Conservation (phyloP, 2,888 invertebrate species). For the Agonopterix subpropinquella region DNA sequence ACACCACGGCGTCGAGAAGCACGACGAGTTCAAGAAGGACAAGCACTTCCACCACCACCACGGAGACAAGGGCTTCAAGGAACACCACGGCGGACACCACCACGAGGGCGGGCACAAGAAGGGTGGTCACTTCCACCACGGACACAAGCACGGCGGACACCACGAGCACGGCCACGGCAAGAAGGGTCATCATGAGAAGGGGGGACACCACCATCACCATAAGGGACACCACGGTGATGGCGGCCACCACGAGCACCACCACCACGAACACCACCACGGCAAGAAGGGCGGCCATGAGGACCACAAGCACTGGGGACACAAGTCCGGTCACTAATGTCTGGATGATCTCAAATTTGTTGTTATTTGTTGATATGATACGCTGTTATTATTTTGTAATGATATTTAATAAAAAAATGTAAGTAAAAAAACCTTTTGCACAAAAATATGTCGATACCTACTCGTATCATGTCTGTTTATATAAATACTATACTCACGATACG, state of each 20-base stretch:
- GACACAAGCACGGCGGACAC: constrained; percentile 84
- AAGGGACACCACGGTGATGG: constrained; percentile 86
- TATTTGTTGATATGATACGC: constrained; percentile 45
- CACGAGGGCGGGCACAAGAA: constrained; percentile 86
- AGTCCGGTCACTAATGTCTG: constrained; percentile 59
- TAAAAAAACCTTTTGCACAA: constrained; percentile 6
- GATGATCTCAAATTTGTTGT: constrained; percentile 27
- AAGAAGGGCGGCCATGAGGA: constrained; percentile 88
- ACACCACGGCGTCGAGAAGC: constrained; percentile 87
- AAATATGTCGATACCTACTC: no score
- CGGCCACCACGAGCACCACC: constrained; percentile 85
- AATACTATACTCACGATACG: no score
- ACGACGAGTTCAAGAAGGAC: constrained; percentile 89
- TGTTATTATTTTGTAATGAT: constrained; percentile 39
- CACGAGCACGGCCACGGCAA: constrained; percentile 87
- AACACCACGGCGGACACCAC: constrained; percentile 85
- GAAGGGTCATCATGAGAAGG: constrained; percentile 84
- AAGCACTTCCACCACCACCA: constrained; percentile 91
- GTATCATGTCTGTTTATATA: no score
- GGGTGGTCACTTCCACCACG: constrained; percentile 86
- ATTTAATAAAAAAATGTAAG: constrained; percentile 24
- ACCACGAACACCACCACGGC: constrained; percentile 82
- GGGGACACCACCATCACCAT: constrained; percentile 85
- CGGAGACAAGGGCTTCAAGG: constrained; percentile 85
- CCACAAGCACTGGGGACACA: constrained; percentile 86